phyloP scores from a whole-genome alignment of 2,113 vertebrate genomes.

The Tapirus terrestris region DNA sequence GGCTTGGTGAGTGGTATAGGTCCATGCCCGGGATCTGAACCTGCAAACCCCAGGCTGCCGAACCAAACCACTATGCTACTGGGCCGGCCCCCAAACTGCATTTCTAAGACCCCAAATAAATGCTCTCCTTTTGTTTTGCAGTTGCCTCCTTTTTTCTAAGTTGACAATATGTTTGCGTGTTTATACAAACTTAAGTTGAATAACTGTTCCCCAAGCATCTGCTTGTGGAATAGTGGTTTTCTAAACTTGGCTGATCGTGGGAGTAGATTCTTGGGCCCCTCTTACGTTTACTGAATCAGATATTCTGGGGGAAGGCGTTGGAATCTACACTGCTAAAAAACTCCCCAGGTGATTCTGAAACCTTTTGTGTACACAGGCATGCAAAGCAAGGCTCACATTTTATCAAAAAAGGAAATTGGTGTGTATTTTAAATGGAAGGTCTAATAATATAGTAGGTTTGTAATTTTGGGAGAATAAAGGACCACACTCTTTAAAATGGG shows the following conservation, averaged over 20 bases:
- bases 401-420: slow-evolving; percentile 42
- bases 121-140: too few species aligned
- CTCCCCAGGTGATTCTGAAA: slow-evolving; percentile 19
- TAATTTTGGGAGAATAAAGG: slow-evolving; percentile 7
- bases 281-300: slow-evolving; percentile 13
- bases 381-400: neutral
- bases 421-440: slow-evolving; percentile 31
- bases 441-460: slow-evolving; percentile 31
- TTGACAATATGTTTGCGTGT: neutral
- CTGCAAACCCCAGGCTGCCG: too few species aligned
- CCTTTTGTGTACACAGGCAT: neutral
- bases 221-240: slow-evolving; percentile 47
- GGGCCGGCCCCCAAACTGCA: too few species aligned
- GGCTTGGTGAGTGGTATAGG: too few species aligned
- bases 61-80: too few species aligned
- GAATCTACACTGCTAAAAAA: slow-evolving; percentile 35
- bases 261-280: slow-evolving; percentile 22
- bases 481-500: neutral
- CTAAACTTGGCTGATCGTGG: neutral
- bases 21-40: too few species aligned
- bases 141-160: too few species aligned
- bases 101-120: too few species aligned
- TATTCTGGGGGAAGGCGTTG: neutral
- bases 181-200: slow-evolving; percentile 10
- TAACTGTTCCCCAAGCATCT: slow-evolving; percentile 27